phyloP scores from a whole-genome alignment of 2,888 invertebrate species.

The Nemotelus nigrinus region DNA sequence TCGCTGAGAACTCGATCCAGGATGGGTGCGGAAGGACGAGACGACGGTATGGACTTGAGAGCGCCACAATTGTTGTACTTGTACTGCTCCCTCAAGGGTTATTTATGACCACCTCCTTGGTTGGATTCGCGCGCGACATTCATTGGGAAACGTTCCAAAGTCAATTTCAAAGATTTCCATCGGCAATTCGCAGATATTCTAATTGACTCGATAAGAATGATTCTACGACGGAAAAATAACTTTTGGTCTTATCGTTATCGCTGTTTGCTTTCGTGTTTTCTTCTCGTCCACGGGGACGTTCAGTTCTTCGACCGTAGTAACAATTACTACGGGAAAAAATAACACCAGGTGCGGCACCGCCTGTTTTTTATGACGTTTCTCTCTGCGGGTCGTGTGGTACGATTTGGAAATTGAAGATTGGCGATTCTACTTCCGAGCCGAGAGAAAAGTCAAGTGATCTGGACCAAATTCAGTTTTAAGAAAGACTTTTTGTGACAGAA shows the following conservation, averaged over 20 bases:
- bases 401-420: no score
- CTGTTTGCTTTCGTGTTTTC: conserved; percentile 22
- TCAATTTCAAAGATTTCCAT: conserved; percentile 40
- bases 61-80: not conserved
- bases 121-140: conserved; percentile 41
- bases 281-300: not conserved
- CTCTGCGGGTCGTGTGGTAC: not conserved
- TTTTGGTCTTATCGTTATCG: conserved; percentile 35
- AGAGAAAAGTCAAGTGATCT: no score
- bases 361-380: conserved; percentile 9
- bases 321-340: not conserved
- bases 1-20: not conserved
- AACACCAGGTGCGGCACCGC: conserved; percentile 10
- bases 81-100: conserved; percentile 22
- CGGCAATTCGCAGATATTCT: conserved; percentile 42
- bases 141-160: conserved; percentile 36
- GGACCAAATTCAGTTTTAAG: no score
- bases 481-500: no score
- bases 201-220: conserved; percentile 37
- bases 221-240: conserved; percentile 40
- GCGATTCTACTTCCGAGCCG: no score
- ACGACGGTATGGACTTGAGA: not conserved
- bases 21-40: not conserved
- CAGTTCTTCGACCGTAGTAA: not conserved
- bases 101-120: conserved; percentile 41